Percentiles rank a stretch among this genome's conserved stretches.
These are phyloP conservation scores for Parus major DNA, from an alignment of 2,113 vertebrate genomes.

Conservation along the genomic window DNA sequence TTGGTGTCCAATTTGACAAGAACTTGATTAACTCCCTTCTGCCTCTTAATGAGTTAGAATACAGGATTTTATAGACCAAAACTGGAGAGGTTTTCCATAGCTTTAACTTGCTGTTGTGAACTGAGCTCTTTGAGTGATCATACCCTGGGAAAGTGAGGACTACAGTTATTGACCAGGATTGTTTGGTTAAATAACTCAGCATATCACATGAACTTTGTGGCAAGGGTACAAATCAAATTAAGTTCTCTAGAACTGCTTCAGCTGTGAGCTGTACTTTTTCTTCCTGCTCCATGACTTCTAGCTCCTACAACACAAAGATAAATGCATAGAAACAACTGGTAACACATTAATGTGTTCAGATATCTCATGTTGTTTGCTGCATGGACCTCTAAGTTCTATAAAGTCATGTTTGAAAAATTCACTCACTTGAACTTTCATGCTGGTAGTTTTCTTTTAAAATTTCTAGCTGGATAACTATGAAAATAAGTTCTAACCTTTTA, in stretches of 20 bases:
- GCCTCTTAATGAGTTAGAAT: background rate
- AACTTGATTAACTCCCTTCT: background rate
- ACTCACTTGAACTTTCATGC: background rate
- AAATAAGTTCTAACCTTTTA: background rate
- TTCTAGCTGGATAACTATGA: background rate
- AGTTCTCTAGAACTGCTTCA: background rate
- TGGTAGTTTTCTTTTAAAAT: background rate
- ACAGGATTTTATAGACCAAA: background rate
- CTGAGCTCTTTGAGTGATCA: background rate
- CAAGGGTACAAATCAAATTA: background rate
- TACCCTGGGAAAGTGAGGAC: background rate
- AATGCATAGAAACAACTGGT: background rate
- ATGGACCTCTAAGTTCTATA: background rate
- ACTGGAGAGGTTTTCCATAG: background rate
- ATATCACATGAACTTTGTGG: background rate
- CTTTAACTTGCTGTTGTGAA: background rate
- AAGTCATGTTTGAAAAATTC: background rate
- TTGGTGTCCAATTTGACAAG: background rate
- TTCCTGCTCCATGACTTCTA: background rate
- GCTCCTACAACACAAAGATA: background rate
- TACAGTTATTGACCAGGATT: background rate
- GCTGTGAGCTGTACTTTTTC: background rate
- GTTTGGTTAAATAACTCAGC: background rate
- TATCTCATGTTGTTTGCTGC: background rate
- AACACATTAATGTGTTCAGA: background rate